Conservation (phyloP, 2,113 vertebrate species). For the Hyperoodon ampullatus region DNA sequence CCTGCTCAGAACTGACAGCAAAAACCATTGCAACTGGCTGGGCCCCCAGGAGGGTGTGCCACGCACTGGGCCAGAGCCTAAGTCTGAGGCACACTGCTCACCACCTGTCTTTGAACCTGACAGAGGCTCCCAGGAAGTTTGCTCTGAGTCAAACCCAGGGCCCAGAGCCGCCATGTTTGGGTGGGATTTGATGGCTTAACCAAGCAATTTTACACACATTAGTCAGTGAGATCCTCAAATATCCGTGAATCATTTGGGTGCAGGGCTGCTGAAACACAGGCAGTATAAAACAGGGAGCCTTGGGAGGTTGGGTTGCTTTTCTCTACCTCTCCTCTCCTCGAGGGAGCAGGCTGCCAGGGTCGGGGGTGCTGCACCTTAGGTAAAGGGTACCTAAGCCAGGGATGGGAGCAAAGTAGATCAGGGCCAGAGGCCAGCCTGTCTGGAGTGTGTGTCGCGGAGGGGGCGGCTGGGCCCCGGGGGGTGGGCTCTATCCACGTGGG, state of each 20-base stretch:
- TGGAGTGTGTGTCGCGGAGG: neutral
- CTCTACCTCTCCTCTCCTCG: neutral
- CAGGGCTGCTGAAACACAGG: neutral
- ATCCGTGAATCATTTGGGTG: neutral
- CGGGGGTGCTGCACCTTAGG: neutral
- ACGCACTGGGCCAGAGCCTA: neutral
- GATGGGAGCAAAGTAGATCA: neutral
- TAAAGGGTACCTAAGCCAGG: conserved; percentile 6
- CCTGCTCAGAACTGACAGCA: conserved; percentile 32
- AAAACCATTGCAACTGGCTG: neutral
- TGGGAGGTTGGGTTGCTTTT: neutral
- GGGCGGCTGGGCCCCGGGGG: neutral
- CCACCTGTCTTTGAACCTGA: neutral
- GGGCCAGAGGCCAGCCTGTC: conserved; percentile 29
- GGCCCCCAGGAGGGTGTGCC: neutral
- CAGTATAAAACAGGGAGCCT: neutral
- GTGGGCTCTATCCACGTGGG: conserved; percentile 44
- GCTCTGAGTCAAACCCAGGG: neutral
- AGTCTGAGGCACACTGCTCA: neutral
- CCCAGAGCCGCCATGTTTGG: neutral
- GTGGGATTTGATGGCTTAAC: neutral
- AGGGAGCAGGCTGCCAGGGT: neutral
- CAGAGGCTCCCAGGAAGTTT: conserved; percentile 7
- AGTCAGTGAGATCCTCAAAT: neutral
- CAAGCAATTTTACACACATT: neutral